Percentiles rank a stretch among this genome's conserved stretches.
Conservation (phyloP, 2,113 vertebrate genomes). For the Protobothrops flavoviridis region DNA sequence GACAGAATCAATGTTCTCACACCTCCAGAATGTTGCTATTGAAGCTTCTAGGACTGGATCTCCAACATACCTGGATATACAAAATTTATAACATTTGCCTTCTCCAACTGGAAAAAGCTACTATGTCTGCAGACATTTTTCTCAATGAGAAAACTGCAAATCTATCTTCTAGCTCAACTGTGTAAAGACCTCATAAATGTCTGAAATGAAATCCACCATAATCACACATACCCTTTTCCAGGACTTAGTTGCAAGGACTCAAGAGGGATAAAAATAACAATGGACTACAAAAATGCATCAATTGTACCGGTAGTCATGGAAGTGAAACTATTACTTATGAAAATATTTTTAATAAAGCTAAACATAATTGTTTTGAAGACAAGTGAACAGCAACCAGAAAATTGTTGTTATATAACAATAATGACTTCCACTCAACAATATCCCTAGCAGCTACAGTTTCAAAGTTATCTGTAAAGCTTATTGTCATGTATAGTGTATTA, state of each 20-base stretch:
- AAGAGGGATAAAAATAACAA: background rate
- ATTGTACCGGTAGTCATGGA: background rate
- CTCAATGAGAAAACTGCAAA: background rate
- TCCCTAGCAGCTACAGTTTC: background rate
- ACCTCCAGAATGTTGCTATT: background rate
- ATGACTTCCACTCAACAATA: background rate
- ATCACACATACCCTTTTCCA: background rate
- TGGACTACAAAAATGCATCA: background rate
- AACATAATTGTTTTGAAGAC: background rate
- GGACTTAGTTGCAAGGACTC: background rate
- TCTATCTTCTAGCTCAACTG: background rate
- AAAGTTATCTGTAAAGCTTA: background rate
- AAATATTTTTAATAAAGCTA: background rate
- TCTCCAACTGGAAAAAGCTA: background rate
- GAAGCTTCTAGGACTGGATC: background rate
- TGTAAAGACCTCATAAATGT: background rate
- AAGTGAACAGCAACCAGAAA: background rate
- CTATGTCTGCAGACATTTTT: background rate
- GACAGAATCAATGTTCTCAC: background rate
- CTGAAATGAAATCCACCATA: background rate
- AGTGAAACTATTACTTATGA: background rate
- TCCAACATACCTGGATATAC: background rate
- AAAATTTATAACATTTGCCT: background rate
- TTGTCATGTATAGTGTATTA: background rate
- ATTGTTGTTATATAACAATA: background rate